Evolutionary conservation across 2,113 vertebrate genomes (phyloP), one percentile per base, ranked within the genome.

Genomic region (Phalacrocorax brasilianus): DNA sequence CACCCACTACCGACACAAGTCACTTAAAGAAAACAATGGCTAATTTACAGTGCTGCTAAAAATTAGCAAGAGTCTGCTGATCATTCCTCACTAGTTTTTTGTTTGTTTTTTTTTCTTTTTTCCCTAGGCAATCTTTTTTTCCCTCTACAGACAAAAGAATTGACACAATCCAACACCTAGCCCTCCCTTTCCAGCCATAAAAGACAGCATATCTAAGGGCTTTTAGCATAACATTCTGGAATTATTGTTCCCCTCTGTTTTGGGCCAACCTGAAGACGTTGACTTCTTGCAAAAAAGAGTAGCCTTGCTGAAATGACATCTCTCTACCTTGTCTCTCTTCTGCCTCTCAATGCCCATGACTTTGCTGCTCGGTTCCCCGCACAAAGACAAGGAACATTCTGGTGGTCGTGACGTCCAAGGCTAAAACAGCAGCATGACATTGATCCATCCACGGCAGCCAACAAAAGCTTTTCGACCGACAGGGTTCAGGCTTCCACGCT

Each of bases 1-100:
- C 87, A 96, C 74, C 75, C 44, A 35, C 89, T 44, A 40, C 89
- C 89, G 85, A 85, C 0, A 4, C 94, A 62, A 91, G 93, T 27
- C 71, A 93, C 67, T 81, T 79, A 71, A 82, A 92, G 95, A 85
- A 96, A 95, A 96, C 67, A 88, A 93, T 67, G 55, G 30, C 88
- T 55, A 50, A 87, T 89, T 96, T 93, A 85, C 81, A 85, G 71
- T 24, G 75, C 55, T 93, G 55, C 55, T 76, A 47, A 88, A 95
- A 95, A 89, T 73, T 85, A 76, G 26, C 38, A 47, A 47, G 65
- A 96, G 26, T 63, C 40, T 55, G 71, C 32, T 85, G 67, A 89
- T 95, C 38, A 67, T 56, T 93, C 56, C 67, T 95, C 63, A 71
- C n/a, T 32, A 32, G 42, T 2, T 65, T 53, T 45, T 45, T 47